Percentiles rank a stretch among this genome's conserved stretches.
Conservation (phyloP, 1,140 invertebrate genomes). For the Lepeophtheirus salmonis region DNA sequence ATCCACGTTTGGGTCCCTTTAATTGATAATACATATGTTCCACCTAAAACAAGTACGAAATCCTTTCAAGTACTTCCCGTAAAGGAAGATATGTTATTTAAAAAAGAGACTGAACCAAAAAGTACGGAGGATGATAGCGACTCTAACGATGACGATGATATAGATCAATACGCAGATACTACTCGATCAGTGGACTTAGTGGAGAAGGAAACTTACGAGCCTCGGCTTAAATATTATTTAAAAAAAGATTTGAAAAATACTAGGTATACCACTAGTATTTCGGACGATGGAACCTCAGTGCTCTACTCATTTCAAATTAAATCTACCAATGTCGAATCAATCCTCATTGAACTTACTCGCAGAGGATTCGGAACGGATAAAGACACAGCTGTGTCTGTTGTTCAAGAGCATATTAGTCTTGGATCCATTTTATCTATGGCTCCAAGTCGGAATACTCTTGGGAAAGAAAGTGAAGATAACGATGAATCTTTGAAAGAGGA, state of each 20-base stretch:
- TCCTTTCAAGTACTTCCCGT: background rate
- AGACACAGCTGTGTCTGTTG: background rate
- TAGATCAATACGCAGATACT: background rate
- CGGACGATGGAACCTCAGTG: background rate
- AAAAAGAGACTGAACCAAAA: no score
- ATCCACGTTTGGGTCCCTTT: background rate
- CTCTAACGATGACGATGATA: background rate
- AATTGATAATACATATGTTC: background rate
- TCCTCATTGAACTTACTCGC: background rate
- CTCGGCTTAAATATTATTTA: background rate
- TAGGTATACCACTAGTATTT: background rate
- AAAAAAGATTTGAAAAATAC: background rate
- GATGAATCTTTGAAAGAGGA: background rate
- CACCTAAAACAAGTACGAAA: no score
- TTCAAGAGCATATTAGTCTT: background rate
- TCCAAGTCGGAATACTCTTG: background rate
- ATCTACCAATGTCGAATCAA: background rate
- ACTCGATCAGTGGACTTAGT: background rate
- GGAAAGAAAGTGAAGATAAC: background rate
- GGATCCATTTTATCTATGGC: background rate
- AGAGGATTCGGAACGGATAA: background rate
- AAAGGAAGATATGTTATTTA: background rate
- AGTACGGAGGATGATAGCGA: no score
- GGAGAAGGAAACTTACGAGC: background rate
- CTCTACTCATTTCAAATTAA: background rate